Evolutionary conservation across 2,888 invertebrate genomes (phyloP).

Genomic region (Actias luna): DNA sequence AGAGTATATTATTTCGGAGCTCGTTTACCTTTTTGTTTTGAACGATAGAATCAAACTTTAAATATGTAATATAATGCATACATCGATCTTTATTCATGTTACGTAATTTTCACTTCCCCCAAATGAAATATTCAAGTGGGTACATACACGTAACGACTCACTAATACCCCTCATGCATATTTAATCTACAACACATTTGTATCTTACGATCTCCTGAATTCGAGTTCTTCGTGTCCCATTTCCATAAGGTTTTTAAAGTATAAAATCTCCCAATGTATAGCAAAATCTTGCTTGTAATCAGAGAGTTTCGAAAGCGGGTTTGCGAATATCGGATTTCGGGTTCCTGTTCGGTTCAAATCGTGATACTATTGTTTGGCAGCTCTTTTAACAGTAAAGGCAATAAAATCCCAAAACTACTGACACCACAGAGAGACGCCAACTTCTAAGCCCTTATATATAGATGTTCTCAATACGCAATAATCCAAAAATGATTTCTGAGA

Average conservation of each 20-base stretch:
- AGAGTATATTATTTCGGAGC: too few relatives aligned
- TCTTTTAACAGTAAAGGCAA: too few relatives aligned
- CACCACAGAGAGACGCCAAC: too few relatives aligned
- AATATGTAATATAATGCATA: background rate
- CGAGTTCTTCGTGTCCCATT: background rate
- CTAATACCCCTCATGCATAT: slow-evolving; percentile 47
- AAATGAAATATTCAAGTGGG: slow-evolving; percentile 13
- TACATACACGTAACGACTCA: slow-evolving; percentile 19
- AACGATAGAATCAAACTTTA: background rate
- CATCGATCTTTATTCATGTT: background rate
- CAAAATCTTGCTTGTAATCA: background rate
- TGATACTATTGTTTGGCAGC: too few relatives aligned
- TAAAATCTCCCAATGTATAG: background rate
- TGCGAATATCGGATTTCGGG: background rate
- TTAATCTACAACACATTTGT: slow-evolving; percentile 36
- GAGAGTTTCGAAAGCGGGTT: background rate
- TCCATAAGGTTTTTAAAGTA: background rate
- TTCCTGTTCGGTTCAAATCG: background rate
- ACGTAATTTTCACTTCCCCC: slow-evolving; percentile 1
- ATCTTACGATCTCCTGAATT: slow-evolving; percentile 28
- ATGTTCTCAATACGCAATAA: too few relatives aligned
- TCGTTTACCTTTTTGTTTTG: too few relatives aligned
- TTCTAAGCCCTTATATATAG: too few relatives aligned
- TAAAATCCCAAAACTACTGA: too few relatives aligned
- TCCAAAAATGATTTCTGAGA: too few relatives aligned